Evolutionary conservation across 2,888 invertebrate species (phyloP).

Genomic region (Morpho deidamia): DNA sequence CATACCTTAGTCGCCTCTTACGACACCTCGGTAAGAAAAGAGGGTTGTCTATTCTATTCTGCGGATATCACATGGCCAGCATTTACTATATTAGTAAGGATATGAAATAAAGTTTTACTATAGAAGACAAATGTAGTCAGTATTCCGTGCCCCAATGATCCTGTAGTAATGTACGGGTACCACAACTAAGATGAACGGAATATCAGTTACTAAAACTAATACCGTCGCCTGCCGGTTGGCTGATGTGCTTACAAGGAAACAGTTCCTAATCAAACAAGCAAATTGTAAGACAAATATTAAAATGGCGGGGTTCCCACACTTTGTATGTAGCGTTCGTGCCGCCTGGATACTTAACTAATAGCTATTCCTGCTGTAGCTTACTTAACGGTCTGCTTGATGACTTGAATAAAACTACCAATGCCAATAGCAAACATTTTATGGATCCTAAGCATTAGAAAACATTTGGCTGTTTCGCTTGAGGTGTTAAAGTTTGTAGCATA

Average conservation of each 20-base stretch:
- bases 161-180: no score
- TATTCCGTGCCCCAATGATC: no score
- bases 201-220: constrained; percentile 27
- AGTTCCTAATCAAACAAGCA: constrained; percentile 66
- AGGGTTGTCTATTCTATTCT: no score
- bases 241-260: constrained; percentile 52
- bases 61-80: no score
- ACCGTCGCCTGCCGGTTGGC: constrained; percentile 26
- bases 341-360: constrained; percentile 32
- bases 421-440: constrained; percentile 50
- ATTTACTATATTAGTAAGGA: no score
- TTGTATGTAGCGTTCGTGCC: constrained; percentile 50
- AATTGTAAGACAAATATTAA: constrained; percentile 70
- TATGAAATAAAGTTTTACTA: no score
- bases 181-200: constrained; percentile 6
- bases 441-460: constrained; percentile 43
- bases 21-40: no score
- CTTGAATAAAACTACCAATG: constrained; percentile 58
- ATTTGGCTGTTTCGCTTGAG: constrained; percentile 10
- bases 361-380: constrained; percentile 43
- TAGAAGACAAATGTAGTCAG: no score
- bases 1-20: no score
- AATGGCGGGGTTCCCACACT: constrained; percentile 47
- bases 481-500: background rate
- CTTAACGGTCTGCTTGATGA: constrained; percentile 63